Evolutionary conservation across 2,888 invertebrate species (phyloP), one percentile per base, ranked within the genome.

Genomic region (Neuroscelio doddi): DNA sequence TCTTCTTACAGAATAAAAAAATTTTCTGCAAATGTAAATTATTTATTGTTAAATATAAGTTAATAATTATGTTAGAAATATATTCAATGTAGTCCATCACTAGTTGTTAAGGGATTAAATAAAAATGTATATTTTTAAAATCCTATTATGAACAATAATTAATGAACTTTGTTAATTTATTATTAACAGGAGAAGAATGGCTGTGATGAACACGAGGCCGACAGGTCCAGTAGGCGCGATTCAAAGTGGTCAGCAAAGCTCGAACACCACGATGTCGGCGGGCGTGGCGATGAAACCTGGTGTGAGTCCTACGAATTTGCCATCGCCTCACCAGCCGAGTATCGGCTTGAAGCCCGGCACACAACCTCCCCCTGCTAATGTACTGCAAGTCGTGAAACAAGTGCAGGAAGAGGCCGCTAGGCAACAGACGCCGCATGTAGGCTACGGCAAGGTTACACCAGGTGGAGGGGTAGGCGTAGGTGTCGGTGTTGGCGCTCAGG

Each of bases 401-500:
- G 93, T 96, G 1, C 96, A 96, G 83, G 96, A 95, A 80, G 95
- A 95, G 81, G 96, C 95, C 46, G 95, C 95, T 5, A 88, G 95
- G 38, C 95, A 96, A 80, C 94, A 94, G 82, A 92, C 91, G 41
- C 93, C 94, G 27, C 92, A 93, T 75, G 87, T 87, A 7, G 87
- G 88, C 46, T 94, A 93, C 78, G 94, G 94, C 69, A 94, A 95
- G 85, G 89, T 89, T 4, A 87, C 88, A 51, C 91, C 92, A 29
- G 79, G 79, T 1, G 78, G 76, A 3, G 78, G 80, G 14, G 81
- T 82, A 10, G 80, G 80, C 0, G 80, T 80, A 0, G 86, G 85
- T 73, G 86, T 83, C 2, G 85, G 83, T 2, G 85, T 86, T 41
- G 85, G 85, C 8, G 86, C 86, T 49, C 86, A 86, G 69, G 83